Percentiles rank a stretch among this genome's conserved stretches.
Evolutionary conservation across 2,888 invertebrate species (phyloP).

Genomic region (Sthenelais limicola): DNA sequence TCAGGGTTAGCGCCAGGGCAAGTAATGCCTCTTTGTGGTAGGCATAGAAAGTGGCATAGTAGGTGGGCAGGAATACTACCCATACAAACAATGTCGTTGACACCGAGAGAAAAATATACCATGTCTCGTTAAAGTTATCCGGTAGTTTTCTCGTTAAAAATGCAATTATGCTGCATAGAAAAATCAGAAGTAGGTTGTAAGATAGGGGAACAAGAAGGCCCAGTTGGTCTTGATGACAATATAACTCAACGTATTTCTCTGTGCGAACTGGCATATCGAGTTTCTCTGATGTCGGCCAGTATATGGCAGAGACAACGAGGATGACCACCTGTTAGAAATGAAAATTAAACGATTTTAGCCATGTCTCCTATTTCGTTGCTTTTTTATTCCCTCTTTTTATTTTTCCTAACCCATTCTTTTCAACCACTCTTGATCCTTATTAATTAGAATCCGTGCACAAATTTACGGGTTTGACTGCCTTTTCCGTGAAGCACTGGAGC

Average conservation of each 20-base stretch:
- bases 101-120: background rate
- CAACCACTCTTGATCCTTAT: no score
- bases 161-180: slow-evolving; percentile 14
- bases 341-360: no score
- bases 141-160: background rate
- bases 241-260: slow-evolving; percentile 56
- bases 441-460: no score
- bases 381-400: no score
- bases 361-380: no score
- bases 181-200: slow-evolving; percentile 59
- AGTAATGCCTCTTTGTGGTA: background rate
- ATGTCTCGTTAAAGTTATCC: no score
- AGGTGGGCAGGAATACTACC: background rate
- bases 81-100: background rate
- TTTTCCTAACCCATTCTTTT: no score
- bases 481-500: no score
- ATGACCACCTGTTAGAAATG: slow-evolving; percentile 21
- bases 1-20: background rate
- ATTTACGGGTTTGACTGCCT: no score
- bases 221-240: slow-evolving; percentile 55
- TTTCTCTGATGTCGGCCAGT: background rate
- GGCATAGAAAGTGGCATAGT: background rate
- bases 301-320: background rate
- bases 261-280: slow-evolving; percentile 55
- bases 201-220: slow-evolving; percentile 55